Evolutionary conservation across 2,113 vertebrate species (phyloP).

Genomic region (Ptychochromis oligacanthus): DNA sequence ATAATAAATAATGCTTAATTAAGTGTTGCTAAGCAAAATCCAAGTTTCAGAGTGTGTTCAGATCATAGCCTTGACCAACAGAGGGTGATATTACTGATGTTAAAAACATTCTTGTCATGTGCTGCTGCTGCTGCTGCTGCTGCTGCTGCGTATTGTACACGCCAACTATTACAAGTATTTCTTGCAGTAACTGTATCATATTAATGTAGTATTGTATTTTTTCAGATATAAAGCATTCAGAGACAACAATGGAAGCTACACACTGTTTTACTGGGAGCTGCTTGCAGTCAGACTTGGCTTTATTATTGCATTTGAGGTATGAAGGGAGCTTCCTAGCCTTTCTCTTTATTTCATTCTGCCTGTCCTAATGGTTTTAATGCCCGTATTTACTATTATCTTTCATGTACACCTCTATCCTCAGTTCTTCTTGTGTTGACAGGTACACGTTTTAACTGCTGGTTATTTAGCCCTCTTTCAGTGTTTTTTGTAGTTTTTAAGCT

Average conservation of each 20-base stretch:
- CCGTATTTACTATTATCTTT: not conserved
- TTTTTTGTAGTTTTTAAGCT: not conserved
- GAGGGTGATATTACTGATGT: constrained; percentile 28
- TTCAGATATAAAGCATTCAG: constrained; percentile 81
- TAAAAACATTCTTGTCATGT: not conserved
- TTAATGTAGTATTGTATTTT: not conserved
- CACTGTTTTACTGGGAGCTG: constrained; percentile 83
- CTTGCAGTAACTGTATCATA: not conserved
- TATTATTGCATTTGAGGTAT: constrained; percentile 84
- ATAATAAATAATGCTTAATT: not conserved
- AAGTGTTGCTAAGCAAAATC: not conserved
- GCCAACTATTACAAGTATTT: not conserved
- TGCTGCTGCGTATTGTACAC: not conserved
- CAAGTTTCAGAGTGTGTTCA: not conserved
- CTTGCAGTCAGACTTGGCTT: constrained; percentile 82
- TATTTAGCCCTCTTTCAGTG: not conserved
- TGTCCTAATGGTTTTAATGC: not conserved
- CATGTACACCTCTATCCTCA: not conserved
- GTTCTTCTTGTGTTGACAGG: not conserved
- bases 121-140: not conserved
- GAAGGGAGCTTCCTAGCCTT: not conserved
- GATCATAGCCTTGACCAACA: constrained; percentile 30
- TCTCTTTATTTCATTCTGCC: not conserved
- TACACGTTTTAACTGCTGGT: not conserved
- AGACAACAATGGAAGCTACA: constrained; percentile 76